These are phyloP conservation scores for Pelodiscus sinensis DNA, from an alignment of 2,113 vertebrate species.

Conservation along the genomic window DNA sequence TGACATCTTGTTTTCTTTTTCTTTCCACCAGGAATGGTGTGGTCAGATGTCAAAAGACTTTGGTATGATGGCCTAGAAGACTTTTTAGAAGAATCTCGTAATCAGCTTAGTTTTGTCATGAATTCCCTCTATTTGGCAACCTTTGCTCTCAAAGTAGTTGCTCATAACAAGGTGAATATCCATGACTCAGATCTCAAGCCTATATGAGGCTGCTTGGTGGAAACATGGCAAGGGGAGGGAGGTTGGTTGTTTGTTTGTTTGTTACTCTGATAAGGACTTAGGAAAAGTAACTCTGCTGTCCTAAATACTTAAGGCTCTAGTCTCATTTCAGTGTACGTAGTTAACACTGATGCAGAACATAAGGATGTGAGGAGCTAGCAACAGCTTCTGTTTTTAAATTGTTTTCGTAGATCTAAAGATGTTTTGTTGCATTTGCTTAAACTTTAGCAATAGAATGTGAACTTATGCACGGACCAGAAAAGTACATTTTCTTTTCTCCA, in stretches of 20 bases:
- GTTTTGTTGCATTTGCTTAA: accelerated
- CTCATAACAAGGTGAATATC: slow-evolving; percentile 91
- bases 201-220: background rate
- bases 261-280: background rate
- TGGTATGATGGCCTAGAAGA: slow-evolving; percentile 98
- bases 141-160: slow-evolving; percentile 96
- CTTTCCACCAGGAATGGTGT: slow-evolving; percentile 91
- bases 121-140: slow-evolving; percentile 97
- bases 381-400: background rate
- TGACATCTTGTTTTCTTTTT: background rate
- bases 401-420: background rate
- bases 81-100: slow-evolving; percentile 96
- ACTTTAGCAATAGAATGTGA: background rate
- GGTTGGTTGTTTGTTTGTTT: background rate
- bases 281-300: background rate
- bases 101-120: slow-evolving; percentile 99
- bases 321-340: background rate
- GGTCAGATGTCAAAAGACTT: slow-evolving; percentile 97
- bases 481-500: background rate
- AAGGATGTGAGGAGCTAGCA: background rate
- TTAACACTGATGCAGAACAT: background rate
- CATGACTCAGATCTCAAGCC: background rate
- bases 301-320: background rate
- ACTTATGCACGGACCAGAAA: background rate
- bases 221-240: accelerated